These are phyloP conservation scores for Acleris cristana DNA, from an alignment of 2,888 invertebrate genomes.

Conservation along the genomic window DNA sequence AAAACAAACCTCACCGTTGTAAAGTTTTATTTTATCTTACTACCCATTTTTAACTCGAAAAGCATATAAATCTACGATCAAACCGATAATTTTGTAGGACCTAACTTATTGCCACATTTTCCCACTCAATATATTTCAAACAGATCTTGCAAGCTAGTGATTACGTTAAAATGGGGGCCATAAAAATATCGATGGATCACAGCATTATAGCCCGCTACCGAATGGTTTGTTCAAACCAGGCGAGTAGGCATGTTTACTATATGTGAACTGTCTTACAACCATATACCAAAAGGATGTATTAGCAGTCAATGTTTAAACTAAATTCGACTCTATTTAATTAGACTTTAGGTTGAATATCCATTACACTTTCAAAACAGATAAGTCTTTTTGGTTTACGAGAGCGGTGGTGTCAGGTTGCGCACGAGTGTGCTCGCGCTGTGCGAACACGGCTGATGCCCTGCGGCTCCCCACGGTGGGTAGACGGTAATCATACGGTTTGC, in stretches of 20 bases:
- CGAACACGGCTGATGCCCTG: conserved; percentile 10
- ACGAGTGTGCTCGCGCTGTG: neutral
- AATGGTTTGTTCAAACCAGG: neutral
- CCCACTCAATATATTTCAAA: conserved; percentile 41
- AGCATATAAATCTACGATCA: conserved; percentile 23
- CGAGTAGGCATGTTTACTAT: neutral
- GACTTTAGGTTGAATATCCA: too few relatives aligned
- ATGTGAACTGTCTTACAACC: too few relatives aligned
- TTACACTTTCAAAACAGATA: too few relatives aligned
- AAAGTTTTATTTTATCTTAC: too few relatives aligned
- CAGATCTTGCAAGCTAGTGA: conserved; percentile 38
- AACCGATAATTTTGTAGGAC: conserved; percentile 15
- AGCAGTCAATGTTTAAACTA: too few relatives aligned
- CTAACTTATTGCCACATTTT: conserved; percentile 36
- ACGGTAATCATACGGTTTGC: conserved; percentile 28
- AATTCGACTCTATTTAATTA: too few relatives aligned
- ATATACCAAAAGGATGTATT: too few relatives aligned
- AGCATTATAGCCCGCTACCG: conserved; percentile 42
- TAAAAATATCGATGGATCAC: conserved; percentile 45
- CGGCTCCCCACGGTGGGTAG: conserved; percentile 3
- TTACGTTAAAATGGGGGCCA: conserved; percentile 43
- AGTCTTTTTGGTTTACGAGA: too few relatives aligned
- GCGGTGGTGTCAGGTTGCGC: too few relatives aligned
- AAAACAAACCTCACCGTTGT: too few relatives aligned
- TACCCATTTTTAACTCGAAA: neutral